Evolutionary conservation across 2,888 invertebrate genomes (phyloP), one percentile per base, ranked within the genome.

Genomic region (Calameuta idolon): DNA sequence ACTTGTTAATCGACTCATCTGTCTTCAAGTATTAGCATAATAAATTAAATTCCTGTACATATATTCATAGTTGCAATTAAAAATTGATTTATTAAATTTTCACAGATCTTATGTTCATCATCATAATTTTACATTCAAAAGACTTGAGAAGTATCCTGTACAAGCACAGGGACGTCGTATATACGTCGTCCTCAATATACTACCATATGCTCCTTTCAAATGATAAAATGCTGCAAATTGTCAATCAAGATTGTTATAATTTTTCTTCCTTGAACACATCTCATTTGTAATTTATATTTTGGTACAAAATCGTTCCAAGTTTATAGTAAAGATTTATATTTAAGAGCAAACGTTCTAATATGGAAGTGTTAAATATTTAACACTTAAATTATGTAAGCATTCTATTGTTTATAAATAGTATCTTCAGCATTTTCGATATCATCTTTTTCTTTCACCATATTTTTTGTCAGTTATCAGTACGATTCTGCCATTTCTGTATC

Each of bases 401-500:
- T 55, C 9, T 23, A 23, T 23, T 23, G 9, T 23, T 55, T 55
- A 9, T 55, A 1, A 55, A 55, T 23, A 23, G 55, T 55, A 9
- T 55, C 23, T 23, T 55, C 12, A 35, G 3, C 12, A 12, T 30
- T 30, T 71, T 12, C n/a, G 30, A 33, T 71, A 71, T 71, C 71
- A 71, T 33, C 9, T 71, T 12, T 71, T 40, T 23, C 1, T 23
- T 40, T 40, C 5, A 40, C 40, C 2, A 0, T 23, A 40, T 23
- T 55, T 23, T 55, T 55, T 55, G 9, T 9, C 9, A 23, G 55
- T 84, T 34, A 84, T 75, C 80, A 79, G 74, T 82, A 81, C 12
- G 79, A 80, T 86, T 95, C 95, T 68, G 92, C 93, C 95, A 96
- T 96, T 87, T 96, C 97, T 37, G 95, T 94, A 88, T 97, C 97